Conservation (phyloP, 2,888 invertebrate genomes). For the Dione juno region DNA sequence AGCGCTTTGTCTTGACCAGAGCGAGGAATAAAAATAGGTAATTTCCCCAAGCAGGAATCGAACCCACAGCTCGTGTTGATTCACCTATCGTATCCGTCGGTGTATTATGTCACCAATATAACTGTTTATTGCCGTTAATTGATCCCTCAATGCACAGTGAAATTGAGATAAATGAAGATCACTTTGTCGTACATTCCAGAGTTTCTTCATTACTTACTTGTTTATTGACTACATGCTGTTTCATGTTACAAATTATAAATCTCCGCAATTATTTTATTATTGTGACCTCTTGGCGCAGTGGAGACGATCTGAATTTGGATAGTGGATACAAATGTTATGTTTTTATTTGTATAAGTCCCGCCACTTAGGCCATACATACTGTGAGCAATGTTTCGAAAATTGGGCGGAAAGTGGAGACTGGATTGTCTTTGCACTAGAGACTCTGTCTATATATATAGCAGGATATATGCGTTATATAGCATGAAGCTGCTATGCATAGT, state of each 20-base stretch:
- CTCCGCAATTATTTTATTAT: background rate
- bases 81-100: background rate
- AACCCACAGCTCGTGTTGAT: background rate
- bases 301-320: background rate
- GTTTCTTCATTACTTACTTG: background rate
- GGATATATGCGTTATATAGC: too few relatives aligned
- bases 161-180: constrained; percentile 18
- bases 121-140: constrained; percentile 20
- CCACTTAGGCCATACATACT: background rate
- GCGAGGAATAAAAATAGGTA: background rate
- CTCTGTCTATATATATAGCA: too few relatives aligned
- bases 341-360: background rate
- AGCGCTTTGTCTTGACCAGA: background rate
- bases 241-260: background rate
- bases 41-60: background rate
- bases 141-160: constrained; percentile 20
- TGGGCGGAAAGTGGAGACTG: too few relatives aligned
- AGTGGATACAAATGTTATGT: too few relatives aligned
- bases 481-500: too few relatives aligned
- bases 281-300: background rate
- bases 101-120: constrained; percentile 26
- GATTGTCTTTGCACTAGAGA: too few relatives aligned
- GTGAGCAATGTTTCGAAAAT: background rate
- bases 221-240: background rate
- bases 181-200: constrained; percentile 19